Evolutionary conservation across 2,888 invertebrate genomes (phyloP).

Genomic region (Mechanitis messenoides): DNA sequence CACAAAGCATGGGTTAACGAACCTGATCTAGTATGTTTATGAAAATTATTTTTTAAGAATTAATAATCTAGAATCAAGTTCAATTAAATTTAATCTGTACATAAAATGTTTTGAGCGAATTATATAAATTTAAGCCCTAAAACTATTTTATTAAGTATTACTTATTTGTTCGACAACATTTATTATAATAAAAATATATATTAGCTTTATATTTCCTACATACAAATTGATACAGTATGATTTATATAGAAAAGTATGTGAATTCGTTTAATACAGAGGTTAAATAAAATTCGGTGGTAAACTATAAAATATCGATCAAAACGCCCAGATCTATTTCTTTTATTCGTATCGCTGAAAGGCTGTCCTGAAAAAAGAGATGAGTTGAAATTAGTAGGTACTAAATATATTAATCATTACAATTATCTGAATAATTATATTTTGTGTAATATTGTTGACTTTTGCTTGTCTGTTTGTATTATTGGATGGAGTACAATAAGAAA

Average conservation of each 20-base stretch:
- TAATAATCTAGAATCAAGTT: background rate
- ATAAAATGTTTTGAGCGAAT: slow-evolving; percentile 18
- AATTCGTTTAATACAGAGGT: background rate
- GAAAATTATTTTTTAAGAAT: slow-evolving; percentile 5
- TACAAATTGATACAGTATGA: background rate
- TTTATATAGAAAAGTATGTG: background rate
- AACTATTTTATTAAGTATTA: background rate
- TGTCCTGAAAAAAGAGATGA: background rate
- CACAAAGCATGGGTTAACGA: slow-evolving; percentile 38
- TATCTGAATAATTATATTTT: no score
- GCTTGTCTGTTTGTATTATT: no score
- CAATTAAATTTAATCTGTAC: slow-evolving; percentile 6
- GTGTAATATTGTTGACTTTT: no score
- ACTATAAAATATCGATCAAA: background rate
- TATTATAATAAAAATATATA: slow-evolving; percentile 11
- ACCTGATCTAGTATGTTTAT: slow-evolving; percentile 16
- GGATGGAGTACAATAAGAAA: no score
- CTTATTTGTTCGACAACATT: slow-evolving; percentile 6
- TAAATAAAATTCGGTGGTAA: slow-evolving; percentile 4
- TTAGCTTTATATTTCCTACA: slow-evolving; percentile 6
- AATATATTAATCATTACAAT: no score
- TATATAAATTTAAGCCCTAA: slow-evolving; percentile 3
- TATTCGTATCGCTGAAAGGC: background rate
- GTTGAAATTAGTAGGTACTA: no score
- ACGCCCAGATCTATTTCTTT: no score